phyloP scores from a whole-genome alignment of 2,797 vertebrate species.

The Enteromius afrohamiltoni region DNA sequence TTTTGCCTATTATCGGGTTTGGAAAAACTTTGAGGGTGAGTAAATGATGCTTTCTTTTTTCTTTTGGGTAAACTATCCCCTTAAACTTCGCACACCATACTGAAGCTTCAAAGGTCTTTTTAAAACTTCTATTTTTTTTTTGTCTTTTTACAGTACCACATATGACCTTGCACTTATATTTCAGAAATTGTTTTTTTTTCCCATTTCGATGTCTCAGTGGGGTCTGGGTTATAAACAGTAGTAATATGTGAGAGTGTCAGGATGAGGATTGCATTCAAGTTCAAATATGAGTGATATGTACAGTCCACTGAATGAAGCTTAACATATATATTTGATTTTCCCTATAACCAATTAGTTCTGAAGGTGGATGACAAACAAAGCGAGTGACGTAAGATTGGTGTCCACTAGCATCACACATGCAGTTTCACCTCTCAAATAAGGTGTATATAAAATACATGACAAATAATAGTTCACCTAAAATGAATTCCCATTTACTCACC shows the following conservation, averaged over 20 bases:
- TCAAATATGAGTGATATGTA: slow-evolving; percentile 37
- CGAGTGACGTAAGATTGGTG: background rate
- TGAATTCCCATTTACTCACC: background rate
- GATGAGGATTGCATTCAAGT: slow-evolving; percentile 36
- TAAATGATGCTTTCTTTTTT: background rate
- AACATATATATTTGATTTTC: background rate
- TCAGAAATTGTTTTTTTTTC: background rate
- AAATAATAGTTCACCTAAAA: background rate
- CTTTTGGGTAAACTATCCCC: background rate
- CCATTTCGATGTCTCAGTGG: background rate
- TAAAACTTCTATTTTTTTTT: background rate
- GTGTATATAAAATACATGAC: slow-evolving; percentile 14
- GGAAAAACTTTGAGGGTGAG: background rate
- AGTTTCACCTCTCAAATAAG: slow-evolving; percentile 3
- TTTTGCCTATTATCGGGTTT: background rate
- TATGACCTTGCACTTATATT: slow-evolving; percentile 12
- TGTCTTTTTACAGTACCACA: slow-evolving; percentile 4
- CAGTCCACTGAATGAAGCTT: background rate
- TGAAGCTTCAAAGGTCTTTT: slow-evolving; percentile 16
- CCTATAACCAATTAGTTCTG: background rate
- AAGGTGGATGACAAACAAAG: background rate
- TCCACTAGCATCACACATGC: slow-evolving; percentile 32
- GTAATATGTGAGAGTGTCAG: slow-evolving; percentile 20
- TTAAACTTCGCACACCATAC: background rate
- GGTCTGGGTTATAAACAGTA: slow-evolving; percentile 7